These are phyloP conservation scores for Pangasius macronema DNA, from an alignment of 2,797 vertebrate species.

Conservation along the genomic window DNA sequence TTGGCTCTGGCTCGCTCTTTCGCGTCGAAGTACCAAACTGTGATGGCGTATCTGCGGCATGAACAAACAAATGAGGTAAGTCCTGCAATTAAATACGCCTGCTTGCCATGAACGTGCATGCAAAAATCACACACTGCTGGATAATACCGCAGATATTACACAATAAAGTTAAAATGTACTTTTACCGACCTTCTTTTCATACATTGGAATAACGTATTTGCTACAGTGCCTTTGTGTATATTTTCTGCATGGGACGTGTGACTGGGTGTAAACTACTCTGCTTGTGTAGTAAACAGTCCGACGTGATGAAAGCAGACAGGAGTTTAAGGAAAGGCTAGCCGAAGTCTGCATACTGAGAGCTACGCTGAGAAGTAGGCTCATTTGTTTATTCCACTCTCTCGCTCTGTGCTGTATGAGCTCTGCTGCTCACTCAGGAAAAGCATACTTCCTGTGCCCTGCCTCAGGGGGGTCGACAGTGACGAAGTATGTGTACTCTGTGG, in stretches of 20 bases:
- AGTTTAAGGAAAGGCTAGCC: slow-evolving; percentile 31
- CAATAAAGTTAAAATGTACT: background rate
- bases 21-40: slow-evolving; percentile 94
- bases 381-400: slow-evolving; percentile 76
- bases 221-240: background rate
- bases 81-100: background rate
- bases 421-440: slow-evolving; percentile 74
- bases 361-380: slow-evolving; percentile 48
- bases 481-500: too few relatives aligned
- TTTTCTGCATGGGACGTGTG: background rate
- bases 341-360: slow-evolving; percentile 10
- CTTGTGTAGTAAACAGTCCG: slow-evolving; percentile 12
- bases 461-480: too few relatives aligned
- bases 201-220: background rate
- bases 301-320: background rate
- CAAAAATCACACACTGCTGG: background rate
- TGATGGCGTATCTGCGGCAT: slow-evolving; percentile 81
- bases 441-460: slow-evolving; percentile 76
- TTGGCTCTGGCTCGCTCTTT: slow-evolving; percentile 89
- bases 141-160: background rate
- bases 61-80: slow-evolving; percentile 24
- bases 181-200: background rate
- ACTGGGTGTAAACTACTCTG: background rate
- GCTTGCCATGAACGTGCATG: background rate
- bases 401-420: slow-evolving; percentile 64